A percentile compares a stretch with the other conserved stretches of the same genome.
Evolutionary conservation across 2,888 invertebrate genomes (phyloP).

Genomic region (Synergus laeviventris): DNA sequence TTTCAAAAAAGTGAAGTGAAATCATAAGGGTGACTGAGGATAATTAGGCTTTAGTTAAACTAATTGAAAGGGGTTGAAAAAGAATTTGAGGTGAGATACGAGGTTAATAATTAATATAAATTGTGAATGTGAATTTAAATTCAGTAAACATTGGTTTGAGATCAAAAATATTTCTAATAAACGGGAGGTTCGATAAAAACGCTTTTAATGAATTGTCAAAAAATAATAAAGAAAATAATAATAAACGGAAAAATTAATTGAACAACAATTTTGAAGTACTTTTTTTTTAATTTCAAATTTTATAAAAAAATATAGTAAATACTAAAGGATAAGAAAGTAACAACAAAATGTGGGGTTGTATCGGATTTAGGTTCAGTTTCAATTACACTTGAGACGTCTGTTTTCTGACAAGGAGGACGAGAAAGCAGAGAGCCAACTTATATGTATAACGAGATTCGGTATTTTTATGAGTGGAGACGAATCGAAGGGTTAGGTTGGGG

Average conservation of each 20-base stretch:
- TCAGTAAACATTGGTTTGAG: background rate
- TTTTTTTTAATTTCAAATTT: no score
- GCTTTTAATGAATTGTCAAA: no score
- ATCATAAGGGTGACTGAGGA: background rate
- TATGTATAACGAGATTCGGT: conserved; percentile 54
- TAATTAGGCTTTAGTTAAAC: conserved; percentile 1
- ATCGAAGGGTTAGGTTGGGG: conserved; percentile 39
- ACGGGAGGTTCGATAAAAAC: no score
- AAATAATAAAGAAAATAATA: no score
- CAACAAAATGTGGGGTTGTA: background rate
- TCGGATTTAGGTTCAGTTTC: background rate
- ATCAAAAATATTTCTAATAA: background rate
- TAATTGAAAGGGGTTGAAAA: conserved; percentile 2
- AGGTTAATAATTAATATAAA: conserved; percentile 4
- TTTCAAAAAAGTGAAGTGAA: background rate
- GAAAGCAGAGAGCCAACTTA: conserved; percentile 35
- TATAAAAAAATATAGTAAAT: no score
- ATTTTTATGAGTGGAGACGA: conserved; percentile 51
- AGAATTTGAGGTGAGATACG: background rate
- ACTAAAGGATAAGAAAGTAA: no score
- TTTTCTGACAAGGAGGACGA: background rate
- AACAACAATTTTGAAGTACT: no score
- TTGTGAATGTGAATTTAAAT: background rate
- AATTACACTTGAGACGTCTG: background rate
- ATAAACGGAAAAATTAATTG: no score